These are phyloP conservation scores for Gadus macrocephalus DNA, from an alignment of 2,113 vertebrate species.

Conservation along the genomic window DNA sequence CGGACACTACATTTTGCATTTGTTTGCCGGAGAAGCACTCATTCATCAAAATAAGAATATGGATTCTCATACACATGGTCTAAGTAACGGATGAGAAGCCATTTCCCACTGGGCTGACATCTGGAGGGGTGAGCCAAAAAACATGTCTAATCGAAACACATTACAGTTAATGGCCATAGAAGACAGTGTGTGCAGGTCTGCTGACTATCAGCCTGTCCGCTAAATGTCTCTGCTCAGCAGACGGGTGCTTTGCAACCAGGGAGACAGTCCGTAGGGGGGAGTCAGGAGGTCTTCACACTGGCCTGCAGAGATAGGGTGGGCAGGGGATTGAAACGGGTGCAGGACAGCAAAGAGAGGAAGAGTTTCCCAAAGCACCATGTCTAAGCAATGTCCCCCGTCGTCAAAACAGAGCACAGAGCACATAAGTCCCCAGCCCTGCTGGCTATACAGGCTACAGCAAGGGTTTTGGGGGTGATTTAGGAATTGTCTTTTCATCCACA, in stretches of 20 bases:
- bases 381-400: conserved; percentile 41
- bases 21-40: neutral
- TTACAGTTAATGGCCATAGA: conserved; percentile 59
- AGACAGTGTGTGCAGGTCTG: conserved; percentile 49
- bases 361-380: conserved; percentile 21
- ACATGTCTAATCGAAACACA: conserved; percentile 61
- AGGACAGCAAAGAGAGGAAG: conserved; percentile 33
- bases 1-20: neutral
- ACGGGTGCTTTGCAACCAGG: conserved; percentile 23
- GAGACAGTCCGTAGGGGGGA: conserved; percentile 11
- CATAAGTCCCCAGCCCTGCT: conserved; percentile 9
- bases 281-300: conserved; percentile 38
- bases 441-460: conserved; percentile 18
- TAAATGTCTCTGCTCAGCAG: conserved; percentile 61
- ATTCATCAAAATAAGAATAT: conserved; percentile 10
- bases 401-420: conserved; percentile 51
- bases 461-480: neutral
- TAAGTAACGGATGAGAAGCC: conserved; percentile 14
- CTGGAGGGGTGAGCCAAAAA: conserved; percentile 28
- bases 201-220: conserved; percentile 57
- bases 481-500: conserved; percentile 32
- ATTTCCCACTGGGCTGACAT: conserved; percentile 40
- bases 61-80: conserved; percentile 1
- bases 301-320: conserved; percentile 27
- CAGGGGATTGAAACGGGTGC: conserved; percentile 6